Conservation (phyloP, 1,140 invertebrate genomes). For the Brachionus sp. region DNA sequence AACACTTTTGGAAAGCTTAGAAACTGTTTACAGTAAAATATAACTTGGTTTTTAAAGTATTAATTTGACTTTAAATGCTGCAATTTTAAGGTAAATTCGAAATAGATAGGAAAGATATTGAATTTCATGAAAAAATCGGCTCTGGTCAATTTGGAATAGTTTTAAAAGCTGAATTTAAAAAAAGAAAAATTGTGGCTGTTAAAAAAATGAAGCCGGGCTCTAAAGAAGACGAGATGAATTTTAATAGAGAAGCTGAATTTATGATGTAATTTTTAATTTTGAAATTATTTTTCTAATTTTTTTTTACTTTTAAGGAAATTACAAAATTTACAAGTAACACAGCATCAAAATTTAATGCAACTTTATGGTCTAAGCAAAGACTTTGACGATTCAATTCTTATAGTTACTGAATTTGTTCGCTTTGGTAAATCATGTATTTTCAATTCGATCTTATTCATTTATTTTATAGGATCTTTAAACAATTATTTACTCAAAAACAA, state of each 20-base stretch:
- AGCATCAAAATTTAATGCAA: conserved; percentile 40
- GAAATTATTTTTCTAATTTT: neutral
- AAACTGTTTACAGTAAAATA: neutral
- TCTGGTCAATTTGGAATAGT: conserved; percentile 43
- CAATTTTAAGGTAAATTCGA: neutral
- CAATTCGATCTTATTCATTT: neutral
- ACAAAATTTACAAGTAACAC: conserved; percentile 24
- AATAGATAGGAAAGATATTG: conserved; percentile 6
- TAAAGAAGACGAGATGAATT: conserved; percentile 44
- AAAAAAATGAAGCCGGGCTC: conserved; percentile 38
- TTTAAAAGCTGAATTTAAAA: conserved; percentile 43
- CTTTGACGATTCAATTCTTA: conserved; percentile 33
- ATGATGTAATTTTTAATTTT: conserved; percentile 26
- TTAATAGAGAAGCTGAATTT: conserved; percentile 43
- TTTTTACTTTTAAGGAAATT: conserved; percentile 15
- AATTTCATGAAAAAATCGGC: conserved; percentile 44
- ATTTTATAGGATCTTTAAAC: conserved; percentile 6
- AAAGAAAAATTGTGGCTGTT: conserved; percentile 31
- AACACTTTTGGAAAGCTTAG: conserved; percentile 8
- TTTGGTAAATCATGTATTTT: neutral
- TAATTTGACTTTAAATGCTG: neutral
- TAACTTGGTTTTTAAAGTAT: neutral
- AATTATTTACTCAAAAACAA: conserved; percentile 33
- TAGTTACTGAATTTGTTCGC: conserved; percentile 36
- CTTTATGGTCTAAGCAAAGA: conserved; percentile 36